A percentile compares a stretch with the other conserved stretches of the same genome.
Conservation (phyloP, 1,140 invertebrate species). For the Leptoteleia sp. region DNA sequence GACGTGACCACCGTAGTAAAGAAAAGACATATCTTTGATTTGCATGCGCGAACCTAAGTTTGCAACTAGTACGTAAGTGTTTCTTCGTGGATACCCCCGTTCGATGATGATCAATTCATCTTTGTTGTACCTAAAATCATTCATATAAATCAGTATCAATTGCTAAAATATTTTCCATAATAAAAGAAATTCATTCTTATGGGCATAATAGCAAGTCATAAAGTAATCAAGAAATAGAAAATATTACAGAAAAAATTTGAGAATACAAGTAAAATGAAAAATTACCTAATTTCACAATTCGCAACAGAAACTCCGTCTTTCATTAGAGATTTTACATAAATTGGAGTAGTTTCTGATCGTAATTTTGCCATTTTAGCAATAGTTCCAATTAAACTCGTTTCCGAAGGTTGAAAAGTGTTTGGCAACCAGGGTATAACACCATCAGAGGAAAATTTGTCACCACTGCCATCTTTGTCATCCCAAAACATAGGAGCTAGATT, state of each 20-base stretch:
- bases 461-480: conserved; percentile 72
- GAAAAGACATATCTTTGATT: conserved; percentile 86
- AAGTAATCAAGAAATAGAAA: too few species aligned
- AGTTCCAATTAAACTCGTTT: conserved; percentile 79
- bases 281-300: conserved; percentile 84
- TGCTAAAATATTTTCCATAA: too few species aligned
- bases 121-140: conserved; percentile 79
- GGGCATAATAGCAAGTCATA: too few species aligned
- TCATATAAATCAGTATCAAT: too few species aligned
- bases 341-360: conserved; percentile 83
- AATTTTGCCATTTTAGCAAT: conserved; percentile 83
- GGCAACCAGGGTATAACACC: conserved; percentile 84
- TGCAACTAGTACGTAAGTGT: conserved; percentile 87
- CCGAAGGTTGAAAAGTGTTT: conserved; percentile 72
- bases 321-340: conserved; percentile 86
- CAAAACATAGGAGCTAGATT: conserved; percentile 86
- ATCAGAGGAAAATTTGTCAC: conserved; percentile 78
- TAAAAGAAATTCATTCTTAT: too few species aligned
- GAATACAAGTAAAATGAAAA: neutral
- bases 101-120: conserved; percentile 87
- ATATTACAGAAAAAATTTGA: neutral
- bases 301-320: conserved; percentile 83
- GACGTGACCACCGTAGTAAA: conserved; percentile 88
- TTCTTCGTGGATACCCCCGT: conserved; percentile 88
- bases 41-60: conserved; percentile 84